These are phyloP conservation scores for Eulemur coronatus DNA, from an alignment of 2,797 vertebrate species.

Conservation along the genomic window DNA sequence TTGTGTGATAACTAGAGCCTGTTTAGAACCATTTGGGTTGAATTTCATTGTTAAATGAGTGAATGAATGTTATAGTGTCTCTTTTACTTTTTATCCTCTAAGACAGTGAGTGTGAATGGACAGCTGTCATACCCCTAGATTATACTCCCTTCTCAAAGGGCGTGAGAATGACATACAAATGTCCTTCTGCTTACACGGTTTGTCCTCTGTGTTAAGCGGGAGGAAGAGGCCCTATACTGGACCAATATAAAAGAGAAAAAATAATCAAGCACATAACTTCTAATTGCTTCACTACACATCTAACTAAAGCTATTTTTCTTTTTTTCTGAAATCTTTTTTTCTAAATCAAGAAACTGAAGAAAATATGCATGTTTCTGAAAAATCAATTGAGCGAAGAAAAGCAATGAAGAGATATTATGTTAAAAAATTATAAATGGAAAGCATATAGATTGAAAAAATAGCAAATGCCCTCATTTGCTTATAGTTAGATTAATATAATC, in stretches of 20 bases:
- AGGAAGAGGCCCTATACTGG: background rate
- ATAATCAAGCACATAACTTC: background rate
- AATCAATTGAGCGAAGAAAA: background rate
- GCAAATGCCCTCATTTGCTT: background rate
- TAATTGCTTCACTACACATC: background rate
- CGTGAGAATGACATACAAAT: background rate
- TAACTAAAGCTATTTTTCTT: background rate
- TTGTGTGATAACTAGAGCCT: background rate
- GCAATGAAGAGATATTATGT: background rate
- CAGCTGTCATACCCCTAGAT: background rate
- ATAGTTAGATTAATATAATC: too few species aligned
- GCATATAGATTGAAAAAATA: background rate
- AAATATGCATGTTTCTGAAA: background rate
- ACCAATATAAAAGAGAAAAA: background rate
- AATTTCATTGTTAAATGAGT: background rate
- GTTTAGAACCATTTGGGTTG: background rate
- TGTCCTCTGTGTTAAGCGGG: background rate
- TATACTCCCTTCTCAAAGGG: background rate
- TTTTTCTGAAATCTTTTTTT: background rate
- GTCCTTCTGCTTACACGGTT: background rate
- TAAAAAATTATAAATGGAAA: constrained; percentile 18
- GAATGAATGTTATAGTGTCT: background rate
- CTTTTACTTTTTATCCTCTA: background rate
- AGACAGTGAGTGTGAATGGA: background rate
- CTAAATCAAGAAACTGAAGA: constrained; percentile 6